A percentile compares a stretch with the other conserved stretches of the same genome.
Conservation (phyloP, 2,888 invertebrate species). For the Campoplex nolae region DNA sequence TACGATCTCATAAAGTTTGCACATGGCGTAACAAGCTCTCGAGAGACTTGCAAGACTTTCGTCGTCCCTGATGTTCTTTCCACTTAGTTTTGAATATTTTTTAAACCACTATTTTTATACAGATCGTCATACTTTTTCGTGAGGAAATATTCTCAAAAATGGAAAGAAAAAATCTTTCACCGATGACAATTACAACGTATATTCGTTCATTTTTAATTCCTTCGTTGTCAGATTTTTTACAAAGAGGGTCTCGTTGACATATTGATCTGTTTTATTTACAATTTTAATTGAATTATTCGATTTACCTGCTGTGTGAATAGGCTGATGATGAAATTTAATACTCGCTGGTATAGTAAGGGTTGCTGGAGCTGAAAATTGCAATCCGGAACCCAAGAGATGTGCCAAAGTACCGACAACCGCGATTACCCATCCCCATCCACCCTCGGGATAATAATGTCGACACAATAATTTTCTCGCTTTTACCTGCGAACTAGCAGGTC, state of each 20-base stretch:
- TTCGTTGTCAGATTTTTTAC: too few species aligned
- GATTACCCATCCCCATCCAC: conserved; percentile 94
- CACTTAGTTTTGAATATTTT: neutral
- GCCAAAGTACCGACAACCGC: conserved; percentile 88
- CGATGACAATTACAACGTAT: neutral
- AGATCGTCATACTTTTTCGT: neutral
- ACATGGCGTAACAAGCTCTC: conserved; percentile 55
- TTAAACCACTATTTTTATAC: neutral
- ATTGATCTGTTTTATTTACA: too few species aligned
- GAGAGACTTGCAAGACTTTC: conserved; percentile 49
- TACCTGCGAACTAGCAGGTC: conserved; percentile 83
- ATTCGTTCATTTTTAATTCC: neutral
- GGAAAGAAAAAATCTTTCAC: neutral
- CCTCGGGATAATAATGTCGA: conserved; percentile 94
- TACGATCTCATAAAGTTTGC: conserved; percentile 63
- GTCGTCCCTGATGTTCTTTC: conserved; percentile 47
- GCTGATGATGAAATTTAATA: conserved; percentile 78
- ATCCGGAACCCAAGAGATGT: conserved; percentile 90
- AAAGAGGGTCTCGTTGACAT: too few species aligned
- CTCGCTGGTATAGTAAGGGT: conserved; percentile 76
- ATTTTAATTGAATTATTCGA: neutral
- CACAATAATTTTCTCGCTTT: conserved; percentile 89
- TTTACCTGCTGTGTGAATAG: conserved; percentile 78
- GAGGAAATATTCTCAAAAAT: neutral
- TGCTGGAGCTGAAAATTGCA: conserved; percentile 87